phyloP scores from a whole-genome alignment of 2,113 vertebrate species.

The Struthidea cinerea region DNA sequence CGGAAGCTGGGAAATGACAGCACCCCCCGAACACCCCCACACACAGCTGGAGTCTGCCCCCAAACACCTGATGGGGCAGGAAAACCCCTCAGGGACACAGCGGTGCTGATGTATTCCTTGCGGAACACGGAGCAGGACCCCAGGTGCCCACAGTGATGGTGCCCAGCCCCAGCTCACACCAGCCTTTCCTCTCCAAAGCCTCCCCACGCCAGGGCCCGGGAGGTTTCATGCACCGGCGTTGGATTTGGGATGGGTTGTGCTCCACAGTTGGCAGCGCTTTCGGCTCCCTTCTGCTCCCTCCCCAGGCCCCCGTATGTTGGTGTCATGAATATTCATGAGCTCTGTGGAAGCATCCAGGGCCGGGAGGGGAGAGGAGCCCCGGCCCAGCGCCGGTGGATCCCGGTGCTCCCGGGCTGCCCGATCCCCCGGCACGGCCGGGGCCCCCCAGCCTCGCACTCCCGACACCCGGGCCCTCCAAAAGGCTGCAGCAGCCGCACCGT shows the following conservation, averaged over 20 bases:
- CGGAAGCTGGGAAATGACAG: rapidly evolving
- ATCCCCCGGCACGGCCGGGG: not conserved
- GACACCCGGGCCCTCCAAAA: rapidly evolving
- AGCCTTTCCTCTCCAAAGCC: not conserved
- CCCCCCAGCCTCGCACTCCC: rapidly evolving
- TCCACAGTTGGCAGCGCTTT: not conserved
- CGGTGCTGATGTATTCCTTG: not conserved
- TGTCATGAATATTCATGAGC: not conserved
- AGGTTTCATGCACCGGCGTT: rapidly evolving
- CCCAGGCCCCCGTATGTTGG: not conserved
- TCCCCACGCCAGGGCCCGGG: not conserved
- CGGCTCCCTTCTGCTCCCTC: not conserved
- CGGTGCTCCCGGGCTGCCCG: not conserved
- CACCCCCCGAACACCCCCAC: not conserved
- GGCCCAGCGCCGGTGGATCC: not conserved
- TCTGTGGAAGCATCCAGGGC: not conserved
- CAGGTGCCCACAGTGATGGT: rapidly evolving
- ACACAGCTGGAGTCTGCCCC: no score
- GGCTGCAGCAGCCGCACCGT: not conserved
- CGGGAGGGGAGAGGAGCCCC: not conserved
- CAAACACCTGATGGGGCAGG: rapidly evolving
- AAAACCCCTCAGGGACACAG: rapidly evolving
- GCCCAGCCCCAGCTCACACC: not conserved
- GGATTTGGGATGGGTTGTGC: not conserved
- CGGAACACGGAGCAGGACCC: not conserved